Evolutionary conservation across 2,113 vertebrate genomes (phyloP), one percentile per base, ranked within the genome.

Genomic region (Cinclus mexicanus): DNA sequence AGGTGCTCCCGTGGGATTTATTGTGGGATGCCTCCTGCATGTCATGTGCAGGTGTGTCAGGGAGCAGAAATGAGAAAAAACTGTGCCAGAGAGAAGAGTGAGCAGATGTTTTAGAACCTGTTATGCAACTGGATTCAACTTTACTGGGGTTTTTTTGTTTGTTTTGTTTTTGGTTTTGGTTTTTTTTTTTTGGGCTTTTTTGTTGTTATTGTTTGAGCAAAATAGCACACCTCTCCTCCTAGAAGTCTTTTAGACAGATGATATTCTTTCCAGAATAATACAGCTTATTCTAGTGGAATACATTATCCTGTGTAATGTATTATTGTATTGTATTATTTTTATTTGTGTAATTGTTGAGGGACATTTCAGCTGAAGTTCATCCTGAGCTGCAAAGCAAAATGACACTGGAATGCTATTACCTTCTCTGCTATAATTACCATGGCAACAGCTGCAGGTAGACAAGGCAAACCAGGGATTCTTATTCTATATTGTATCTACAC

Each of bases 381-480:
- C 53, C 56, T 56, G 52, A 88, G 55, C 39, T 79, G 26, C 61
- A 57, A 63, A 70, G 81, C 53, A 75, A 64, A 72, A 56, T 82
- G 59, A 67, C 33, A 52, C 56, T 84, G 68, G 55, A 70, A 74
- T 92, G 56, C 49, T 88, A 31, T 94, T 90, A 79, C 83, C 70
- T 83, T 64, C 52, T 82, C 10, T 81, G 47, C 79, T 83, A 1
- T 88, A 94, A 97, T 97, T 95, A 53, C 95, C 92, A 98, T 97
- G 93, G 95, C 88, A 97, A 97, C 97, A 76, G 31, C 84, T 94
- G 85, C 93, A 96, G 93, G 94, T 95, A 95, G 87, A 86, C 69
- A 91, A 93, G 74, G 67, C 53, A 93, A 95, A 78, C 44, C 39
- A 68, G 77, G 55, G 29, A 41, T 78, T 70, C 81, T 85, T 81